Conservation (phyloP, 2,797 vertebrate genomes). For the Cynopterus sphinx region DNA sequence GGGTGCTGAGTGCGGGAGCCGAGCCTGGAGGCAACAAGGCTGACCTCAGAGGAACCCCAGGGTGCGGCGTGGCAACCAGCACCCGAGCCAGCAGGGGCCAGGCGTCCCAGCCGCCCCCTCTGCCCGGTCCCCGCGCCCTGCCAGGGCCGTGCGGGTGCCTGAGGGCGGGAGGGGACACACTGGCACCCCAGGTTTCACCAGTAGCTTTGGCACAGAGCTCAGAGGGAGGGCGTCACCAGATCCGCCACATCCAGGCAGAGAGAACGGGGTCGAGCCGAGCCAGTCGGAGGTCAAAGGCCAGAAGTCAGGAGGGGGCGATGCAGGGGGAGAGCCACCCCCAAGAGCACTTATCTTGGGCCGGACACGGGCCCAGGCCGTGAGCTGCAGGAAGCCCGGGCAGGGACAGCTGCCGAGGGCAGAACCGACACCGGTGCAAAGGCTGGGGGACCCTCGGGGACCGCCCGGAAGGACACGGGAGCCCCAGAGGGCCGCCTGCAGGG, state of each 20-base stretch:
- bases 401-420: not conserved
- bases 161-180: fast-evolving
- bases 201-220: not conserved
- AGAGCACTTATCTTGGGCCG: not conserved
- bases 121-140: fast-evolving
- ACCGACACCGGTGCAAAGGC: not conserved
- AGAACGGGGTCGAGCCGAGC: not conserved
- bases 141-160: not conserved
- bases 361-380: not conserved
- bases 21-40: not conserved
- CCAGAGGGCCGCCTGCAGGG: not conserved
- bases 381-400: not conserved
- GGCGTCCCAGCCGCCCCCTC: not conserved
- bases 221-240: fast-evolving
- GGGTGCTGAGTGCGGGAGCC: not conserved
- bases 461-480: not conserved
- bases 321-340: slow-evolving; percentile 42
- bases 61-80: not conserved
- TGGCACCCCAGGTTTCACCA: not conserved
- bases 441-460: not conserved
- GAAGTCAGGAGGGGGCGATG: not conserved
- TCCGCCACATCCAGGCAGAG: not conserved
- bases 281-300: not conserved
- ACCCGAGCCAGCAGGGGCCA: not conserved
- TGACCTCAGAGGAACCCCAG: not conserved